phyloP scores from a whole-genome alignment of 2,113 vertebrate species.

The Miniopterus natalensis region DNA sequence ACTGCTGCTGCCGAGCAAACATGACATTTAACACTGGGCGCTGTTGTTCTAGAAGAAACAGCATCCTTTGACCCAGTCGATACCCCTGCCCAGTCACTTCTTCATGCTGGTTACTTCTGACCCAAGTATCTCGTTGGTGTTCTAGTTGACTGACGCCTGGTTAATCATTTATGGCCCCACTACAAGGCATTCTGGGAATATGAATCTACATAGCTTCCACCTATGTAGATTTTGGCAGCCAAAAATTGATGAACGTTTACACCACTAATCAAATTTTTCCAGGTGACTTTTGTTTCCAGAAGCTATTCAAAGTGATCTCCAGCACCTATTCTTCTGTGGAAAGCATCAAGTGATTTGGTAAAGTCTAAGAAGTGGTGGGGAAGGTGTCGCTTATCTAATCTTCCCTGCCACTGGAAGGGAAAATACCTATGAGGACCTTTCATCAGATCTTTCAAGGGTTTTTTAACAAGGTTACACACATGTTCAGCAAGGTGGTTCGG shows the following conservation, averaged over 20 bases:
- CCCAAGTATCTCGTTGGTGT: neutral
- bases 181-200: neutral
- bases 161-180: neutral
- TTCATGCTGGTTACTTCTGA: neutral
- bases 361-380: neutral
- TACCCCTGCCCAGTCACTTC: neutral
- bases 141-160: neutral
- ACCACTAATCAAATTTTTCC: neutral
- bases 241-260: neutral
- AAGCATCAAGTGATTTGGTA: neutral
- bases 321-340: neutral
- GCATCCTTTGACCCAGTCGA: neutral
- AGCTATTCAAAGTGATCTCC: conserved; percentile 25
- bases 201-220: neutral
- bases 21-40: neutral
- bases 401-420: conserved; percentile 29
- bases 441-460: conserved; percentile 45
- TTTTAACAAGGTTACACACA: conserved; percentile 44
- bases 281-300: conserved; percentile 38
- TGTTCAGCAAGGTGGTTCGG: conserved; percentile 37
- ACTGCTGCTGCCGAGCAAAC: neutral
- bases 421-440: conserved; percentile 52
- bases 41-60: neutral
- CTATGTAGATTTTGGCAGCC: neutral
- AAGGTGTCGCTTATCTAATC: conserved; percentile 39